Percentiles rank a stretch among this genome's conserved stretches.
phyloP scores from a whole-genome alignment of 92 coral and sea anemone species.

The Virgularia gustaviana region DNA sequence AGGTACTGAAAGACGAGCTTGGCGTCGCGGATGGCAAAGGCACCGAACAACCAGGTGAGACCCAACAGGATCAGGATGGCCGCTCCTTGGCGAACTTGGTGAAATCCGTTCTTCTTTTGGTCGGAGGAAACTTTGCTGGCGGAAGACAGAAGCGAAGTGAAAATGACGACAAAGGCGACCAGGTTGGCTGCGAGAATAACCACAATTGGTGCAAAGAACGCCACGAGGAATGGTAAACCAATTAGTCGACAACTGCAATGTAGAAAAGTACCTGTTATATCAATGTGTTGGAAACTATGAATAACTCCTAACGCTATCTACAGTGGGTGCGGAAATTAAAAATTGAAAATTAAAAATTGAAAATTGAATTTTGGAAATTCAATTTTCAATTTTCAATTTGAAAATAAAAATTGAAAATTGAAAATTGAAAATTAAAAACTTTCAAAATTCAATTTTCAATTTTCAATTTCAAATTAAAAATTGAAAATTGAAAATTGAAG shows the following conservation, averaged over 20 bases:
- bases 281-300: too few relatives aligned
- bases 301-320: too few relatives aligned
- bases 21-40: conserved; percentile 43
- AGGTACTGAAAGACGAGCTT: conserved; percentile 47
- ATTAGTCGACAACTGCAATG: conserved; percentile 41
- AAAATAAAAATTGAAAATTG: too few relatives aligned
- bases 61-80: conserved; percentile 54
- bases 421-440: too few relatives aligned
- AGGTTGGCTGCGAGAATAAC: conserved; percentile 33
- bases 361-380: too few relatives aligned
- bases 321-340: too few relatives aligned
- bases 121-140: conserved; percentile 45
- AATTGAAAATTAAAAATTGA: too few relatives aligned
- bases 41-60: conserved; percentile 53
- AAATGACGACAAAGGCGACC: conserved; percentile 28
- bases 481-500: too few relatives aligned
- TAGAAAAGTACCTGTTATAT: too few relatives aligned
- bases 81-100: conserved; percentile 40
- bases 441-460: too few relatives aligned
- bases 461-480: too few relatives aligned
- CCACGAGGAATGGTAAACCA: conserved; percentile 47
- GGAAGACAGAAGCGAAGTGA: conserved; percentile 26
- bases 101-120: conserved; percentile 27
- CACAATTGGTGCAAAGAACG: conserved; percentile 42
- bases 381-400: too few relatives aligned